These are phyloP conservation scores for Anadara kagoshimensis DNA, from an alignment of 1,140 invertebrate species.

Conservation along the genomic window DNA sequence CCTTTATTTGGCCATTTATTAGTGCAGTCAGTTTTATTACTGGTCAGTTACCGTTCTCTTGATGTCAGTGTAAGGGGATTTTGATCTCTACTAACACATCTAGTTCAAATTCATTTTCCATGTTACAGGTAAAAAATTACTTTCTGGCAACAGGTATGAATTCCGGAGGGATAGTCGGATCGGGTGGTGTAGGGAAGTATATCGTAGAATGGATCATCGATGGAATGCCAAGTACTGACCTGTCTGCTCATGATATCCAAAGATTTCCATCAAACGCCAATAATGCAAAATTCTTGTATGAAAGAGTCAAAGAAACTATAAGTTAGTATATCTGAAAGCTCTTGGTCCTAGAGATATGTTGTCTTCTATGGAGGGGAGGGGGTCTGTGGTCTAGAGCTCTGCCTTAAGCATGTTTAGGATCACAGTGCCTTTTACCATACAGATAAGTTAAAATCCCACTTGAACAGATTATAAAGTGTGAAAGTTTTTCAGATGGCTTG, in stretches of 20 bases:
- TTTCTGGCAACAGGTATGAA: slow-evolving; percentile 96
- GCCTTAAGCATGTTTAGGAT: too few relatives aligned
- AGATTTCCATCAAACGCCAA: slow-evolving; percentile 90
- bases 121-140: slow-evolving; percentile 88
- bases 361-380: neutral
- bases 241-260: slow-evolving; percentile 92
- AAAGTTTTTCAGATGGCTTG: too few relatives aligned
- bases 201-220: slow-evolving; percentile 91
- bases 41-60: too few relatives aligned
- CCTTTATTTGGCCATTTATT: too few relatives aligned
- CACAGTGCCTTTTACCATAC: too few relatives aligned
- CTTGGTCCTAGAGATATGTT: neutral
- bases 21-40: too few relatives aligned
- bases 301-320: slow-evolving; percentile 83
- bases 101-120: neutral
- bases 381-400: too few relatives aligned
- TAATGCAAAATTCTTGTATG: slow-evolving; percentile 94
- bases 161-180: slow-evolving; percentile 91
- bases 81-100: neutral
- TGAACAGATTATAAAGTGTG: too few relatives aligned
- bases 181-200: slow-evolving; percentile 91
- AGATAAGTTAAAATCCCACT: too few relatives aligned
- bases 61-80: too few relatives aligned
- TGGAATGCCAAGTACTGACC: slow-evolving; percentile 82
- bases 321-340: slow-evolving; percentile 83